These are phyloP conservation scores for Atractosteus spatula DNA, from an alignment of 2,113 vertebrate species.

Conservation along the genomic window DNA sequence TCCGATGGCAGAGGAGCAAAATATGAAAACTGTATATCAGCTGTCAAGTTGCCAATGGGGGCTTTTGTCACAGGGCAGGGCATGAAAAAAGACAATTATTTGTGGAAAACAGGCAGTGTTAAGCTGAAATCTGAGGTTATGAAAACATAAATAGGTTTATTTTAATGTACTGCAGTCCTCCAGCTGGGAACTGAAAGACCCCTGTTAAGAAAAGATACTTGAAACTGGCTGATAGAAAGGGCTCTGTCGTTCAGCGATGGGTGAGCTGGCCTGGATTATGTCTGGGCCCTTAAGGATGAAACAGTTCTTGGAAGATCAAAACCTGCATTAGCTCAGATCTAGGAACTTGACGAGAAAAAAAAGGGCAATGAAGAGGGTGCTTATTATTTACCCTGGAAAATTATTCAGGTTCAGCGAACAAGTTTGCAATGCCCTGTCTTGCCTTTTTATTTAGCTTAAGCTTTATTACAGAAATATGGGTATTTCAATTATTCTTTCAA, in stretches of 20 bases:
- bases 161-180: background rate
- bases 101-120: constrained; percentile 4
- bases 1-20: constrained; percentile 2
- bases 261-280: constrained; percentile 18
- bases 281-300: constrained; percentile 14
- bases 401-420: no score
- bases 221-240: constrained; percentile 2
- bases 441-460: no score
- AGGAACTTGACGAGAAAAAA: constrained; percentile 15
- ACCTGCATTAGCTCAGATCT: constrained; percentile 16
- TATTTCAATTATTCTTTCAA: no score
- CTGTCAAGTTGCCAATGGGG: background rate
- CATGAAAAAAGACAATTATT: background rate
- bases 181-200: background rate
- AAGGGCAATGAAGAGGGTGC: constrained; percentile 2
- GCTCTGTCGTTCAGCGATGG: constrained; percentile 16
- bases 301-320: constrained; percentile 15
- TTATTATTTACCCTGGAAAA: background rate
- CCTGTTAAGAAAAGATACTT: constrained; percentile 10
- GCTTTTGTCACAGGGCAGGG: background rate
- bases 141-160: constrained; percentile 20
- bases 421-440: no score
- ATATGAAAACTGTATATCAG: constrained; percentile 20
- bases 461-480: no score
- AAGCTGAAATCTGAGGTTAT: constrained; percentile 2